A percentile compares a stretch with the other conserved stretches of the same genome.
phyloP scores from a whole-genome alignment of 1,140 invertebrate genomes.

The Hypsibius dujardini region DNA sequence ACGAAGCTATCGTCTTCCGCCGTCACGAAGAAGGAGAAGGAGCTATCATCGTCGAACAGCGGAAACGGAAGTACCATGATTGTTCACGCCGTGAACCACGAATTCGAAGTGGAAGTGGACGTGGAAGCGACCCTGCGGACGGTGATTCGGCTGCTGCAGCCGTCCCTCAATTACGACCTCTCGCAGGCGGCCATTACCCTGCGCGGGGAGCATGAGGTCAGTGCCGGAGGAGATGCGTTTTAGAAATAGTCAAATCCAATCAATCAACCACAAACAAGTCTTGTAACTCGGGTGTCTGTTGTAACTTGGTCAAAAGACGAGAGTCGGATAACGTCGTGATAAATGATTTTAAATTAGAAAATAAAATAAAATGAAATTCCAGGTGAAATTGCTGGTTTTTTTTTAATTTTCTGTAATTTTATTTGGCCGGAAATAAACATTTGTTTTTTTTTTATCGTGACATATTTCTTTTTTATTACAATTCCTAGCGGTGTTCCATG shows the following conservation, averaged over 20 bases:
- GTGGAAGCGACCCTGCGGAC: background rate
- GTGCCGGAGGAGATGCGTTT: background rate
- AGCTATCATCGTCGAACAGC: background rate
- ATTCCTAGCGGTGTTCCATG: no score
- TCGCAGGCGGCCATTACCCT: background rate
- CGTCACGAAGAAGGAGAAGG: background rate
- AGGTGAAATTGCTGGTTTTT: no score
- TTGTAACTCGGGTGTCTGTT: no score
- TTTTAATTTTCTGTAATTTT: no score
- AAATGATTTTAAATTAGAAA: no score
- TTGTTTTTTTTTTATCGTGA: no score
- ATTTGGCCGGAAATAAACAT: no score
- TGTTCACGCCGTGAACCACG: background rate
- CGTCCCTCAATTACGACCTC: slow-evolving; percentile 6
- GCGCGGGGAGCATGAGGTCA: background rate
- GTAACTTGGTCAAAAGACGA: no score
- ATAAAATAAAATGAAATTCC: no score
- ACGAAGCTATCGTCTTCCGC: background rate
- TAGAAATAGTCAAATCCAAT: background rate
- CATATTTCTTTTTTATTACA: no score
- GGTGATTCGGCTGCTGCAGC: background rate
- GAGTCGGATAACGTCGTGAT: no score
- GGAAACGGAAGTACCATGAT: slow-evolving; percentile 11
- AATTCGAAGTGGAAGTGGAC: slow-evolving; percentile 6
- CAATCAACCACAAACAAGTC: background rate